Base-by-base conservation (phyloP, 1,140 invertebrate species). In the Vanessa atalanta region DNA sequence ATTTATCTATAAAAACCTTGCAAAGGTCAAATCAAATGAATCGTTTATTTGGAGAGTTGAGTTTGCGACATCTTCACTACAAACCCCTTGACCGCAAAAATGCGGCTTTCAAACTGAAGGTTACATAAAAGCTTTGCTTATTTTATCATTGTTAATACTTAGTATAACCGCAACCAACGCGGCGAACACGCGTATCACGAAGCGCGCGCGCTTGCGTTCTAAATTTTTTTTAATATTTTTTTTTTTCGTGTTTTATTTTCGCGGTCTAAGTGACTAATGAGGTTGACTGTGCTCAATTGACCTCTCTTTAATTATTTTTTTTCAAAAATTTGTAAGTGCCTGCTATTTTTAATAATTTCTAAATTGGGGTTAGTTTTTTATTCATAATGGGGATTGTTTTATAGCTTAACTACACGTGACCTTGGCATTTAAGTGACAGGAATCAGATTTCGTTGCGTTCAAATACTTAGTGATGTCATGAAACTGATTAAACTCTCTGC, bases 21-120 rank as follows among this genome's bases (percentile, higher is more conserved):
- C 65, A 84, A 85, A 87, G 87, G 87, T 88, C 84, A 86, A 66
- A 70, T 67, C 64, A 79, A 79, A 80, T 76, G 78, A 70, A 78
- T 70, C 74, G 66, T 79, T 71, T 79, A 80, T 81, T 78, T 75
- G 73, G 80, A 81, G 71, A 80, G 75, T 73, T 75, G 65, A 70
- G 77, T 84, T 90, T 88, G 85, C 87, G 78, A 85, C 88, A 91
- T 88, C 87, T 84, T 79, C 78, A 81, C 82, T 79, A 80, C 65
- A 79, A 73, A 73, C 83, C 85, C 87, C 82, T 89, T 90, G 88
- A 90, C 88, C 88, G 83, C 85, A 90, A 78, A 89, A 89, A 92
- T 92, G 86, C 79, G 80, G 86, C 88, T 91, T 90, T 88, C 87
- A 83, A 86, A 84, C 73, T 80, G 88, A 92, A 92, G 90, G 90